phyloP scores from a whole-genome alignment of 1,140 invertebrate species.

The Lethocerus indicus region DNA sequence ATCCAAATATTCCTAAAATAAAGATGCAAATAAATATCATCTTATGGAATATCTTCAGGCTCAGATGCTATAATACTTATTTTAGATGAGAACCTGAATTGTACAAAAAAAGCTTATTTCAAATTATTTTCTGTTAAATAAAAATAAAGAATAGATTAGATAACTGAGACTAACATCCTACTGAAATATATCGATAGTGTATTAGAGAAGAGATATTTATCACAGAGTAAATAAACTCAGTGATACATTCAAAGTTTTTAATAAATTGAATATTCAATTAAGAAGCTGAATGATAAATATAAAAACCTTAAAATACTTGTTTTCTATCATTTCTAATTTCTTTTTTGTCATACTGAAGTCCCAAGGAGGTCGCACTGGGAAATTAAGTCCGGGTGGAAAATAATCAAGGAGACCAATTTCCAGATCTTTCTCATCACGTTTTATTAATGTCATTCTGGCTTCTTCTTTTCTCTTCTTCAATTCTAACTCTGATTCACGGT shows the following conservation, averaged over 20 bases:
- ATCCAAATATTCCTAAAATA: constrained; percentile 38
- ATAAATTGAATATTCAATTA: too few relatives aligned
- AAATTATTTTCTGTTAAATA: too few relatives aligned
- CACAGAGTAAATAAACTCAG: too few relatives aligned
- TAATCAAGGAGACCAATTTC: constrained; percentile 53
- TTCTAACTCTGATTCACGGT: constrained; percentile 49
- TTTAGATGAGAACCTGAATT: too few relatives aligned
- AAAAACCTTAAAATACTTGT: constrained; percentile 54
- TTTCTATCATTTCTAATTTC: constrained; percentile 53
- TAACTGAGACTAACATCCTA: too few relatives aligned
- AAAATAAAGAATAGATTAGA: too few relatives aligned
- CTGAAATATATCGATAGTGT: too few relatives aligned
- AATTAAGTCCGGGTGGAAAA: constrained; percentile 53
- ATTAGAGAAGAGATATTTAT: too few relatives aligned
- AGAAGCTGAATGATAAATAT: too few relatives aligned
- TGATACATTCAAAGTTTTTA: neutral
- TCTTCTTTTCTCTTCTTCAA: constrained; percentile 42
- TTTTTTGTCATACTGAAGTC: constrained; percentile 49
- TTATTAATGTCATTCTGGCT: constrained; percentile 35
- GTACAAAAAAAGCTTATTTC: too few relatives aligned
- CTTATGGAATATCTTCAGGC: neutral
- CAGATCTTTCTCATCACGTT: constrained; percentile 35
- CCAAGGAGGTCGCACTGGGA: constrained; percentile 72
- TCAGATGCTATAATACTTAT: too few relatives aligned
- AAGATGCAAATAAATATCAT: constrained; percentile 6